These are phyloP conservation scores for Gallinago solitaria DNA, from an alignment of 2,797 vertebrate genomes.

Conservation along the genomic window DNA sequence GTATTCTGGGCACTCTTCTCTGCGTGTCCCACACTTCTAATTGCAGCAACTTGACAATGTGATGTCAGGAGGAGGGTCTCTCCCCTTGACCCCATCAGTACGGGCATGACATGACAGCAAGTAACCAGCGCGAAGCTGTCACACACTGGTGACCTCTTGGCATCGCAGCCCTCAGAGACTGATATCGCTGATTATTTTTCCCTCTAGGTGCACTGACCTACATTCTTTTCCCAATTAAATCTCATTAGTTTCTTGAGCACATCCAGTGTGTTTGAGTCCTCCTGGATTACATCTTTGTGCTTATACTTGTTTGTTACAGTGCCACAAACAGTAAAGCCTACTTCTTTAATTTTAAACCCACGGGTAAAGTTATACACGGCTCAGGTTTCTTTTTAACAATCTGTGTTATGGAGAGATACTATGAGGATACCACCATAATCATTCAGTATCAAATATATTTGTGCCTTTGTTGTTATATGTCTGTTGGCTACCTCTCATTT, in stretches of 20 bases:
- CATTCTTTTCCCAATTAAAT: background rate
- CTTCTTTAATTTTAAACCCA: background rate
- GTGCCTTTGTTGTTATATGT: background rate
- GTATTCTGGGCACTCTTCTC: background rate
- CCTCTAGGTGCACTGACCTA: background rate
- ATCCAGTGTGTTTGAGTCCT: background rate
- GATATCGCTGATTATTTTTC: background rate
- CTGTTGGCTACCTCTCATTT: background rate
- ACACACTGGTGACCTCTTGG: background rate
- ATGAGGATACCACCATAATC: background rate
- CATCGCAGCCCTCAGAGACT: background rate
- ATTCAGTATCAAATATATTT: background rate
- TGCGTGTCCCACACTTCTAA: background rate
- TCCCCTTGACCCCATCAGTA: rapidly evolving
- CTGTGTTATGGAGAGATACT: background rate
- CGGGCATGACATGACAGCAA: rapidly evolving
- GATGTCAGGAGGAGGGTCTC: background rate
- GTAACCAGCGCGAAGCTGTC: background rate
- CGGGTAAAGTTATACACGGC: background rate
- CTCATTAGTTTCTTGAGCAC: background rate
- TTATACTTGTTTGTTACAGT: background rate
- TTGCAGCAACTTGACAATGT: background rate
- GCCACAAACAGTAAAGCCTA: background rate
- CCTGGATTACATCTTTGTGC: background rate
- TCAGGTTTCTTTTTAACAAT: background rate